A percentile compares a stretch with the other conserved stretches of the same genome.
Evolutionary conservation across 2,113 vertebrate species (phyloP).

Genomic region (Lophura nycthemera): DNA sequence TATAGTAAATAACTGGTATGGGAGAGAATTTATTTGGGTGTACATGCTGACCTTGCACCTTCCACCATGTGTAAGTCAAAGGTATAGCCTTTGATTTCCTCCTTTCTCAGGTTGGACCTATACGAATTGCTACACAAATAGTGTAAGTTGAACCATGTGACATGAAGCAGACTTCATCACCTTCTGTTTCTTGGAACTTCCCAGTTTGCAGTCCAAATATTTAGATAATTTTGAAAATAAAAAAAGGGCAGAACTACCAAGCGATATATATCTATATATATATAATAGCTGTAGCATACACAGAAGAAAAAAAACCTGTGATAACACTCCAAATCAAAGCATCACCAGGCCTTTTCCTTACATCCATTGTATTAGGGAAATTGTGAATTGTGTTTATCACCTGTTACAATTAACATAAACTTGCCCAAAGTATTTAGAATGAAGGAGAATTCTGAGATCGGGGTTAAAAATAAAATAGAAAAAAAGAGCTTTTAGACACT

Average conservation of each 20-base stretch:
- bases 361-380: background rate
- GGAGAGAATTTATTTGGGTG: background rate
- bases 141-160: fast-evolving
- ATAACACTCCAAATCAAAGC: background rate
- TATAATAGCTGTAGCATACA: background rate
- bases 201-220: background rate
- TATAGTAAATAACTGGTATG: background rate
- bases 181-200: background rate
- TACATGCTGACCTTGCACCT: background rate
- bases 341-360: background rate
- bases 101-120: background rate
- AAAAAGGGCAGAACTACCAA: background rate
- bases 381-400: background rate
- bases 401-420: background rate
- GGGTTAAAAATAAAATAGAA: background rate
- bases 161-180: fast-evolving
- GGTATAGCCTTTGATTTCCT: background rate
- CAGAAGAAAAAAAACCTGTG: background rate
- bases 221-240: background rate
- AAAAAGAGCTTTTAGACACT: background rate
- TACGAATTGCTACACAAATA: background rate
- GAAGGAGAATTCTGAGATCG: background rate
- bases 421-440: background rate
- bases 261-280: background rate
- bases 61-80: background rate